Evolutionary conservation across 2,113 vertebrate species (phyloP), one percentile per base, ranked within the genome.

Genomic region (Probosciger aterrimus): DNA sequence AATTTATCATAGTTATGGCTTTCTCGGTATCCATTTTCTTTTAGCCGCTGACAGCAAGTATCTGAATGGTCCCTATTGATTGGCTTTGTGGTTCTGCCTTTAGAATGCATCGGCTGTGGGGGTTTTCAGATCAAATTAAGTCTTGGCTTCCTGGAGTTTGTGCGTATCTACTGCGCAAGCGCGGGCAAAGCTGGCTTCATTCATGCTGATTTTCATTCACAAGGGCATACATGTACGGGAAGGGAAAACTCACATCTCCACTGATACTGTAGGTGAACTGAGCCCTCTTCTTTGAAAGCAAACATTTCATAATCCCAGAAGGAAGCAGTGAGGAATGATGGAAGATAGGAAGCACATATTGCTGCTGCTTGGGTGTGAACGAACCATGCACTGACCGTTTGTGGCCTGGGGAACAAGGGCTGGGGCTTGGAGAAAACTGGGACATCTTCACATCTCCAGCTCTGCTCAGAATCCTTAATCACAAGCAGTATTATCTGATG

Each of bases 1-100:
- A 99, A 99, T 99, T 99, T 99, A 99, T 99, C 99, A 99, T 99
- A 98, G 98, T 99, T 99, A 99, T 98, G 98, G 99, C 98, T 99
- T 99, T 98, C 98, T 98, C 83, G 96, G 98, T 99, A 98, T 99
- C 98, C 99, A 98, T 99, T 99, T 99, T 99, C 98, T 98, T 98
- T 98, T 96, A 97, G 97, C 97, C 98, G 98, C 97, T 98, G 98
- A 99, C 98, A 99, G 99, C 98, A 92, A 95, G 96, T 98, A 98
- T 98, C 98, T 98, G 98, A 98, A 98, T 97, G 97, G 96, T 97
- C 96, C 86, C 96, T 98, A 98, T 98, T 99, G 98, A 99, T 98
- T 98, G 98, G 98, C 96, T 98, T 98, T 98, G 97, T 96, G 96
- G 97, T 97, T 94, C 95, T 97, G 96, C 94, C 97, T 98, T 97